These are phyloP conservation scores for Crenichthys baileyi DNA, from an alignment of 2,797 vertebrate species.

Conservation along the genomic window DNA sequence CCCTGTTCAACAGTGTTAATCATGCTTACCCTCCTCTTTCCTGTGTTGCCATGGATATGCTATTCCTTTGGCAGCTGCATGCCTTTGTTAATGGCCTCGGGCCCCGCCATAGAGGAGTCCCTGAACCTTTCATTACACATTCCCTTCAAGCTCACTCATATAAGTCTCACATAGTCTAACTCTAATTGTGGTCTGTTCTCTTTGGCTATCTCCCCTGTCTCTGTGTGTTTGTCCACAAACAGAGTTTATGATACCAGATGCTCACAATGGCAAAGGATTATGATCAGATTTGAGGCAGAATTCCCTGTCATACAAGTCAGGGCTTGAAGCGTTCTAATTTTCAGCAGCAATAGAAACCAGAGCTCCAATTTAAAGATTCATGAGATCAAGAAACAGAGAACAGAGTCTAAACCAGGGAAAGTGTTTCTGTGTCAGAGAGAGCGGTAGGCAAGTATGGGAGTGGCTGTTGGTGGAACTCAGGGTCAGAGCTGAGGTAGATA, in stretches of 20 bases:
- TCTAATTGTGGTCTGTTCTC: conserved; percentile 18
- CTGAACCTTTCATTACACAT: conserved; percentile 76
- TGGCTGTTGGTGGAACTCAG: conserved; percentile 29
- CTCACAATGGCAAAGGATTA: conserved; percentile 8
- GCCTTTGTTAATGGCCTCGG: conserved; percentile 77
- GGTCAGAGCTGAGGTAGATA: conserved; percentile 19
- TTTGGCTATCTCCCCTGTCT: conserved; percentile 1
- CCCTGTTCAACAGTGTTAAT: conserved; percentile 75
- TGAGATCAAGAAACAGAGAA: conserved; percentile 65
- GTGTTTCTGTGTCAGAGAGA: conserved; percentile 63
- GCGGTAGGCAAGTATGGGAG: conserved; percentile 31
- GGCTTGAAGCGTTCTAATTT: conserved; percentile 49
- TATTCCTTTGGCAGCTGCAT: conserved; percentile 85
- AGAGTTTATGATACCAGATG: conserved; percentile 12
- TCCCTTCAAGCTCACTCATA: conserved; percentile 71
- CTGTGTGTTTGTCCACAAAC: background rate
- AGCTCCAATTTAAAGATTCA: conserved; percentile 82
- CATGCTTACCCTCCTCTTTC: conserved; percentile 71
- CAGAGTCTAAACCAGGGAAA: conserved; percentile 57
- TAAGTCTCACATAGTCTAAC: conserved; percentile 44
- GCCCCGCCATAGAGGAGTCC: conserved; percentile 72
- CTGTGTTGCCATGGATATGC: conserved; percentile 84
- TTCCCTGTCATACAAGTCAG: conserved; percentile 49
- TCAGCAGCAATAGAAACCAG: conserved; percentile 71
- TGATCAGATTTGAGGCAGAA: conserved; percentile 62